These are phyloP conservation scores for Anoplophora glabripennis DNA, from an alignment of 1,140 invertebrate species.

Conservation along the genomic window DNA sequence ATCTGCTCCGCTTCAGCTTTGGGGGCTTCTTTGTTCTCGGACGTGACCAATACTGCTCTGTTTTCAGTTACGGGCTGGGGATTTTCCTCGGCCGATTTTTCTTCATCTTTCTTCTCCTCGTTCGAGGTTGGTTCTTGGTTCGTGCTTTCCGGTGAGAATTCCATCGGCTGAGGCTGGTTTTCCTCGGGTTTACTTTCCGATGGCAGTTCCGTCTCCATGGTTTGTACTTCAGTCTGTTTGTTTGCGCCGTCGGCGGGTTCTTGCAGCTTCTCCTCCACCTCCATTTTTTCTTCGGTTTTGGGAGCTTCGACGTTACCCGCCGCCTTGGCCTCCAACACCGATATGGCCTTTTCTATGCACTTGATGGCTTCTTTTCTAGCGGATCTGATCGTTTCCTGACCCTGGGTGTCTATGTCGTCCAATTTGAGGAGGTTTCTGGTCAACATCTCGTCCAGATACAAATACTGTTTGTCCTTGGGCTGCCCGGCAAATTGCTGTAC, in stretches of 20 bases:
- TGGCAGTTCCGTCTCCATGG: constrained; percentile 2
- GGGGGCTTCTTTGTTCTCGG: not conserved
- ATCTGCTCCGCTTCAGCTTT: not conserved
- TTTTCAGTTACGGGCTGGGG: not conserved
- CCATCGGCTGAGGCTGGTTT: not conserved
- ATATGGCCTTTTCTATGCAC: constrained; percentile 82
- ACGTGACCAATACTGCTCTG: not conserved
- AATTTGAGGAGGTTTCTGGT: constrained; percentile 87
- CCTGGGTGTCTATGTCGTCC: constrained; percentile 89
- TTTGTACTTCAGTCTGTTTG: constrained; percentile 15
- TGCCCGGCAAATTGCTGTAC: constrained; percentile 76
- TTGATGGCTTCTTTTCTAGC: constrained; percentile 85
- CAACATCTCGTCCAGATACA: constrained; percentile 91
- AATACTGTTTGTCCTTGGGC: constrained; percentile 78
- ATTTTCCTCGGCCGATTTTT: not conserved
- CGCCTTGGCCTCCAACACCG: constrained; percentile 73
- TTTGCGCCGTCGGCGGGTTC: not conserved
- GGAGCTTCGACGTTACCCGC: constrained; percentile 50
- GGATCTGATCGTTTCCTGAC: constrained; percentile 81
- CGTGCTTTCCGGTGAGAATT: too few species aligned
- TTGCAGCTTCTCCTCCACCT: constrained; percentile 12
- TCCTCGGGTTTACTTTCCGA: constrained; percentile 1
- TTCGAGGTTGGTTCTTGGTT: not conserved
- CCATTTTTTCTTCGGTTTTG: constrained; percentile 29
- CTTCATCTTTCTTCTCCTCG: not conserved